Percentiles rank a stretch among this genome's conserved stretches.
These are phyloP conservation scores for Vulpes vulpes DNA, from an alignment of 2,113 vertebrate species.

Conservation along the genomic window DNA sequence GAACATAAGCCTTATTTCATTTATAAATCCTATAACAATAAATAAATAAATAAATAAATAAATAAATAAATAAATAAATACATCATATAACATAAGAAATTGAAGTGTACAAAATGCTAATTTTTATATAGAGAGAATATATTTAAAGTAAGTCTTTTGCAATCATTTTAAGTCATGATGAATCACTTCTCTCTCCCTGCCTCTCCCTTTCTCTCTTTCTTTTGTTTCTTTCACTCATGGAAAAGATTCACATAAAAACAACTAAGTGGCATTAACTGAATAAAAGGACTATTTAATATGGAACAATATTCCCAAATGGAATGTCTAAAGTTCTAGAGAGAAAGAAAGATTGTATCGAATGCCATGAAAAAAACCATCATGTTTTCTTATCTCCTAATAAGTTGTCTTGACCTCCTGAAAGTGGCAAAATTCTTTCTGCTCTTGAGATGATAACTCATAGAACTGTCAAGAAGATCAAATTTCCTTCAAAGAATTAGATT, in stretches of 20 bases:
- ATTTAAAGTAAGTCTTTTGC: neutral
- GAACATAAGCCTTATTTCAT: neutral
- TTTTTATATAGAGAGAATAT: neutral
- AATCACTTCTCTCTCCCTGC: too few relatives aligned
- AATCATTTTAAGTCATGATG: neutral
- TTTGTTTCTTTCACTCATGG: neutral
- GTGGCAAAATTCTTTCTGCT: neutral
- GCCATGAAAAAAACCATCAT: neutral
- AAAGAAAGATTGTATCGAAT: neutral
- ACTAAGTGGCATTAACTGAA: neutral
- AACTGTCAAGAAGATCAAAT: constrained; percentile 64
- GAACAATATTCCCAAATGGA: neutral
- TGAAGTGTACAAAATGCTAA: neutral
- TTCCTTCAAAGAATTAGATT: constrained; percentile 30
- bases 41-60: neutral
- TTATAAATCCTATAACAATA: neutral
- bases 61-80: neutral
- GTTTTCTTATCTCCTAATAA: neutral
- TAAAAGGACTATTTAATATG: neutral
- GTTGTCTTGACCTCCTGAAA: neutral
- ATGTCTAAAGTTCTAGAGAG: neutral
- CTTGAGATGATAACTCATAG: neutral
- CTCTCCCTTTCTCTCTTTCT: neutral
- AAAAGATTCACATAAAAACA: neutral
- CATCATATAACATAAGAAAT: neutral